Evolutionary conservation across 2,888 invertebrate genomes (phyloP).

Genomic region (Leistus spinibarbis): DNA sequence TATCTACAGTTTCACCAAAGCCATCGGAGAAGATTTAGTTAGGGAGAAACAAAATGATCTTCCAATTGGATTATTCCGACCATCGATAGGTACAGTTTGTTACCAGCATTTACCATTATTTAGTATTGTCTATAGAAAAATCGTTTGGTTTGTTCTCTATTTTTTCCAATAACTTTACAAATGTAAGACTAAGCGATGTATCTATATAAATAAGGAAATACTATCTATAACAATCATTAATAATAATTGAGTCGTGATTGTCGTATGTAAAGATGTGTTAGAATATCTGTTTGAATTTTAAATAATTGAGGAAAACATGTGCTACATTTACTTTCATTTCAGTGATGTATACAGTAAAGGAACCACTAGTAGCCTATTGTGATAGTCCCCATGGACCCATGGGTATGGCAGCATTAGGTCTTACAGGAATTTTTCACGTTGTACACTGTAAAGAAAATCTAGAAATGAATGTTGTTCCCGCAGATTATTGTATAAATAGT

Average conservation of each 20-base stretch:
- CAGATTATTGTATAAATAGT: background rate
- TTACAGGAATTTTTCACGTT: background rate
- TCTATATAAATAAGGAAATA: too few species aligned
- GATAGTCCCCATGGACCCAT: background rate
- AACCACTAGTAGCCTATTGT: background rate
- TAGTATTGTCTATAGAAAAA: too few species aligned
- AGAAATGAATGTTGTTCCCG: background rate
- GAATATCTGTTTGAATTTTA: background rate
- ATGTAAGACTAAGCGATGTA: background rate
- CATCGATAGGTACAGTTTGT: slow-evolving; percentile 67
- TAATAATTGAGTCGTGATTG: too few species aligned
- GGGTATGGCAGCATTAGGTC: background rate
- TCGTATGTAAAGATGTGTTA: too few species aligned
- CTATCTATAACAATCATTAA: too few species aligned
- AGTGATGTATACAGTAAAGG: background rate
- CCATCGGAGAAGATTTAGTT: slow-evolving; percentile 68
- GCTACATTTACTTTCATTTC: background rate
- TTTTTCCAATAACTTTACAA: background rate
- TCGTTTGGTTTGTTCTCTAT: too few species aligned
- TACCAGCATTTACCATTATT: too few species aligned
- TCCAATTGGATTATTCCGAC: slow-evolving; percentile 70
- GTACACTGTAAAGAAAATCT: background rate
- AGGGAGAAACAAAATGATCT: slow-evolving; percentile 62
- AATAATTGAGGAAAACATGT: background rate
- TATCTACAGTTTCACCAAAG: slow-evolving; percentile 75